These are phyloP conservation scores for Phaonia tiefii DNA, from an alignment of 2,888 invertebrate genomes.

Conservation along the genomic window DNA sequence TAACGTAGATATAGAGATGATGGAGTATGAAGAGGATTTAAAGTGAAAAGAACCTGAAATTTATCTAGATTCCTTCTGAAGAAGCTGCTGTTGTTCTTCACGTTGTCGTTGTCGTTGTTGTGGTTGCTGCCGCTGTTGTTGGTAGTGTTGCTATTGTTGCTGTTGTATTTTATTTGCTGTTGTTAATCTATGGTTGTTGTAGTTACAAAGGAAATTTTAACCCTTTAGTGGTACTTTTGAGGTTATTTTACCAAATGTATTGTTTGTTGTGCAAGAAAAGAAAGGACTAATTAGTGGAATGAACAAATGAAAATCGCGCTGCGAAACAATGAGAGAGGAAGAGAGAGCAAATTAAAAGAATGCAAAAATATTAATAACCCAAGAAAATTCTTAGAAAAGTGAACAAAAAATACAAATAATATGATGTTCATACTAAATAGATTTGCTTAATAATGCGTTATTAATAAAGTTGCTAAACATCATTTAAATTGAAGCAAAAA, in stretches of 20 bases:
- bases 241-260: slow-evolving; percentile 26
- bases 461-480: no score
- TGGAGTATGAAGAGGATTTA: not conserved
- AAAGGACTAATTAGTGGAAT: slow-evolving; percentile 47
- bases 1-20: no score
- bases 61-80: slow-evolving; percentile 17
- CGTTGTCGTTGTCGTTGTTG: no score
- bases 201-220: slow-evolving; percentile 53
- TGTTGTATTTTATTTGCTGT: slow-evolving; percentile 1
- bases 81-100: no score
- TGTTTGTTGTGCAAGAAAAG: not conserved
- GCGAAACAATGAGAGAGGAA: not conserved
- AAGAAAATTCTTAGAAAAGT: no score
- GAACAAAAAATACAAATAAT: no score
- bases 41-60: not conserved
- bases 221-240: slow-evolving; percentile 57
- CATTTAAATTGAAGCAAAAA: no score
- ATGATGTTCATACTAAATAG: no score
- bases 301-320: slow-evolving; percentile 10
- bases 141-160: not conserved
- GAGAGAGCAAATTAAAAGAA: no score
- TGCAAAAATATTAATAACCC: no score
- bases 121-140: not conserved
- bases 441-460: no score
- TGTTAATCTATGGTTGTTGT: not conserved